Conservation (phyloP, 2,888 invertebrate species). For the Monopis laevigella region DNA sequence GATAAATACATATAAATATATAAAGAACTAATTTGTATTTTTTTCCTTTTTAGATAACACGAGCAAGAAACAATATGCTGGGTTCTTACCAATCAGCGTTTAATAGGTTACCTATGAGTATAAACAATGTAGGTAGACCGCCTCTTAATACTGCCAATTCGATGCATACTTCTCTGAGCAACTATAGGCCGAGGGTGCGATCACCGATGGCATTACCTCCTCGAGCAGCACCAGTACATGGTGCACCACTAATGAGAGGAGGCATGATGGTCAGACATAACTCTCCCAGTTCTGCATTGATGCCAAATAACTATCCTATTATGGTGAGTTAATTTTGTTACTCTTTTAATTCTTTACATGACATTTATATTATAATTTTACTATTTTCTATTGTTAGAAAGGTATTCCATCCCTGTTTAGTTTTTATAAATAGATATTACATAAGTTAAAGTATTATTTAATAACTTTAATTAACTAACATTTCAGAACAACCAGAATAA, state of each 20-base stretch:
- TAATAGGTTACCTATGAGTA: slow-evolving; percentile 57
- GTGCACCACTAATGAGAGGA: slow-evolving; percentile 56
- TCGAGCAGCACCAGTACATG: slow-evolving; percentile 35
- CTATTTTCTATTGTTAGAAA: too few species aligned
- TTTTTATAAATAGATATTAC: too few species aligned
- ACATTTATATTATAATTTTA: too few species aligned
- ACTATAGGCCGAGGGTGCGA: slow-evolving; percentile 42
- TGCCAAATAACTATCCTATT: slow-evolving; percentile 66
- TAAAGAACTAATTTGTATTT: neutral
- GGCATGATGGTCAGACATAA: slow-evolving; percentile 78
- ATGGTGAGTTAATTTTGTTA: slow-evolving; percentile 23
- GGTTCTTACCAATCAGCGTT: slow-evolving; percentile 55
- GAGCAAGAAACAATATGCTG: slow-evolving; percentile 51
- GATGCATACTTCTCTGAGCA: slow-evolving; percentile 39
- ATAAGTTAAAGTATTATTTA: too few species aligned
- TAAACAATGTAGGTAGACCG: slow-evolving; percentile 45
- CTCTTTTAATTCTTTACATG: neutral
- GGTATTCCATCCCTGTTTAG: too few species aligned
- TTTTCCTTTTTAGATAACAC: slow-evolving; percentile 34
- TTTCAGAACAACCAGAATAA: slow-evolving; percentile 30
- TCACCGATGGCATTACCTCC: slow-evolving; percentile 38
- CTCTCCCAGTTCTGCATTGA: slow-evolving; percentile 60
- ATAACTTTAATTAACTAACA: too few species aligned
- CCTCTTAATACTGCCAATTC: slow-evolving; percentile 35
- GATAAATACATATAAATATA: neutral